Evolutionary conservation across 2,113 vertebrate species (phyloP).

Genomic region (Clupea harengus): DNA sequence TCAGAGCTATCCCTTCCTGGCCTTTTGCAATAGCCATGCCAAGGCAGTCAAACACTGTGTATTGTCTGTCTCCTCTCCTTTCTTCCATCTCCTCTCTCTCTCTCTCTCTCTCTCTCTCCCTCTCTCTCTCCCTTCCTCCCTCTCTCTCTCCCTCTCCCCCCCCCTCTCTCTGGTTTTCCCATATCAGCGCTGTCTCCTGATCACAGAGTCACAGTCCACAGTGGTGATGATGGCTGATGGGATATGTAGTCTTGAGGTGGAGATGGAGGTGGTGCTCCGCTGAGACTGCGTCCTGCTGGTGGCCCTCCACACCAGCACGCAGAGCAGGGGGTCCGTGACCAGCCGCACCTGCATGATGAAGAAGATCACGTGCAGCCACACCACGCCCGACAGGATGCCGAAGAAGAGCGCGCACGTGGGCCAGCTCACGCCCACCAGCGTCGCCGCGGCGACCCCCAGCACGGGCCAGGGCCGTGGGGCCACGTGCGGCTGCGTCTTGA

Average conservation of each 20-base stretch:
- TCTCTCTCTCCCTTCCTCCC: not conserved
- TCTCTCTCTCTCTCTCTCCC: not conserved
- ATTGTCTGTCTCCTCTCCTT: not conserved
- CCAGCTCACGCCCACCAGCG: not conserved
- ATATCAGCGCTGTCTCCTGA: not conserved
- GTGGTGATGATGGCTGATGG: not conserved
- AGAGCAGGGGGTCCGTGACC: not conserved
- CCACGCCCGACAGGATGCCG: slow-evolving; percentile 10
- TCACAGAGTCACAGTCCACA: not conserved
- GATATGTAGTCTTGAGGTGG: not conserved
- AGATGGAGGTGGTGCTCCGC: not conserved
- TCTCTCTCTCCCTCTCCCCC: not conserved
- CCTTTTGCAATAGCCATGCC: too few relatives aligned
- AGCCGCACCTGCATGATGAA: slow-evolving; percentile 2
- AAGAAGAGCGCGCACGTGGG: slow-evolving; percentile 12
- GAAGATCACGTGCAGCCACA: slow-evolving; percentile 14
- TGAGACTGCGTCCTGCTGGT: not conserved
- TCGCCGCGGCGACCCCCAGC: not conserved
- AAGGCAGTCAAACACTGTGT: too few relatives aligned
- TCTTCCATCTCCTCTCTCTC: not conserved
- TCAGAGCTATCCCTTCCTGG: too few relatives aligned
- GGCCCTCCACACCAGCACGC: not conserved
- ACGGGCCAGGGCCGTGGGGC: not conserved
- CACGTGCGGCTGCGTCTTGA: not conserved
- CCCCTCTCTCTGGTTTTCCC: not conserved